These are phyloP conservation scores for Agriotes lineatus DNA, from an alignment of 2,888 invertebrate species.

Conservation along the genomic window DNA sequence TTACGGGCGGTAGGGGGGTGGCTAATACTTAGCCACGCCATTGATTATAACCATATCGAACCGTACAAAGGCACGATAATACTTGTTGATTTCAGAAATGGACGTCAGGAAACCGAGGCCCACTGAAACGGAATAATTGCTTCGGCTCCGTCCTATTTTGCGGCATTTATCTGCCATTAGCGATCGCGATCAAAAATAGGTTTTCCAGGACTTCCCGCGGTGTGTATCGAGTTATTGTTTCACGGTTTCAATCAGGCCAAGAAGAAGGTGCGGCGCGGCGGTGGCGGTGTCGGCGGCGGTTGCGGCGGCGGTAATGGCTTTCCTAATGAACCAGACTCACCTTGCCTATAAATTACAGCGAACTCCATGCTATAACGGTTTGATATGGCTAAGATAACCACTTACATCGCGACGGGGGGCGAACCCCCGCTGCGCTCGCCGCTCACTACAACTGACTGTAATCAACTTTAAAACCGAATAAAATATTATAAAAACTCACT, in stretches of 20 bases:
- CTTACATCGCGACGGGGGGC: constrained; percentile 65
- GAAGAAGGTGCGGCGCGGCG: constrained; percentile 39
- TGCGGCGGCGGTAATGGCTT: constrained; percentile 59
- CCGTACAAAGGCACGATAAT: neutral
- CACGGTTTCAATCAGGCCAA: constrained; percentile 34
- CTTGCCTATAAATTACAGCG: constrained; percentile 67
- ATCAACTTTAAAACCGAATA: constrained; percentile 68
- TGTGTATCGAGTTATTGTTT: constrained; percentile 33
- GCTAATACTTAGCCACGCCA: neutral
- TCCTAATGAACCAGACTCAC: constrained; percentile 67
- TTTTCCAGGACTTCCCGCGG: constrained; percentile 22
- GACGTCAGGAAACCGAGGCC: neutral
- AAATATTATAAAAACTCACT: constrained; percentile 58
- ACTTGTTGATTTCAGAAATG: constrained; percentile 12
- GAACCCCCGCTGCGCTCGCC: constrained; percentile 62
- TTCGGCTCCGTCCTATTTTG: constrained; percentile 11
- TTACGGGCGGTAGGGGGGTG: neutral
- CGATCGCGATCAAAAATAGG: constrained; percentile 18
- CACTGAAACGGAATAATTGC: constrained; percentile 5
- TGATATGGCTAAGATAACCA: constrained; percentile 68
- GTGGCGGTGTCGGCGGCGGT: constrained; percentile 49
- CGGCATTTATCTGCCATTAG: constrained; percentile 20
- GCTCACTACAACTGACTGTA: constrained; percentile 62
- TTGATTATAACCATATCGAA: neutral
- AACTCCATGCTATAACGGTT: constrained; percentile 67